Percentiles rank a stretch among this genome's conserved stretches.
phyloP scores from a whole-genome alignment of 30 jellyfish, hydroid and myxozoan species.

The Clytia hemisphaerica region DNA sequence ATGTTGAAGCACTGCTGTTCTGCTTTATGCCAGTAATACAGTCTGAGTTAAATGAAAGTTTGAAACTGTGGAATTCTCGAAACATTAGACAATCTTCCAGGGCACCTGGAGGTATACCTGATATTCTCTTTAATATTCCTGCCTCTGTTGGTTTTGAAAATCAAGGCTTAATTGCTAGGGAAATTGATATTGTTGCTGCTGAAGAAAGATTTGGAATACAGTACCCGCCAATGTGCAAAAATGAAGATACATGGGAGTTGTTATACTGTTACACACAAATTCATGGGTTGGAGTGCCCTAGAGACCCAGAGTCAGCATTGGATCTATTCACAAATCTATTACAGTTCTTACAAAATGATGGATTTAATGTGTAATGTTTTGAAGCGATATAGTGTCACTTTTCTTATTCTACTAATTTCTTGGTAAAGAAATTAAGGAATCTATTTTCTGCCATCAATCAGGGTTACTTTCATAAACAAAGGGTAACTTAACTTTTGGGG shows the following conservation, averaged over 20 bases:
- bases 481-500: too few species aligned
- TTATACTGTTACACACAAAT: constrained; percentile 7
- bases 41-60: constrained; percentile 4
- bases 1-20: constrained; percentile 16
- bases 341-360: constrained; percentile 13
- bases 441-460: too few species aligned
- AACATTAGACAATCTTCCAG: constrained; percentile 33
- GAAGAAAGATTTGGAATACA: constrained; percentile 6
- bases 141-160: constrained; percentile 5
- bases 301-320: constrained; percentile 19
- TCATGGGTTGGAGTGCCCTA: not conserved
- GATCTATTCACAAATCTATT: constrained; percentile 6
- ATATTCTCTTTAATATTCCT: constrained; percentile 14
- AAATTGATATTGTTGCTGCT: constrained; percentile 3
- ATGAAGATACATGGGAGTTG: constrained; percentile 1
- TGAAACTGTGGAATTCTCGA: not conserved
- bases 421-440: too few species aligned
- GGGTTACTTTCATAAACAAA: too few species aligned
- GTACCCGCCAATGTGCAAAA: constrained; percentile 15
- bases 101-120: constrained; percentile 36
- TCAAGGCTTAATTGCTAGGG: not conserved
- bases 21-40: constrained; percentile 11
- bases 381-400: too few species aligned
- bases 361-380: too few species aligned
- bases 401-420: too few species aligned